These are phyloP conservation scores for Pheosia gnoma DNA, from an alignment of 2,888 invertebrate genomes.

Conservation along the genomic window DNA sequence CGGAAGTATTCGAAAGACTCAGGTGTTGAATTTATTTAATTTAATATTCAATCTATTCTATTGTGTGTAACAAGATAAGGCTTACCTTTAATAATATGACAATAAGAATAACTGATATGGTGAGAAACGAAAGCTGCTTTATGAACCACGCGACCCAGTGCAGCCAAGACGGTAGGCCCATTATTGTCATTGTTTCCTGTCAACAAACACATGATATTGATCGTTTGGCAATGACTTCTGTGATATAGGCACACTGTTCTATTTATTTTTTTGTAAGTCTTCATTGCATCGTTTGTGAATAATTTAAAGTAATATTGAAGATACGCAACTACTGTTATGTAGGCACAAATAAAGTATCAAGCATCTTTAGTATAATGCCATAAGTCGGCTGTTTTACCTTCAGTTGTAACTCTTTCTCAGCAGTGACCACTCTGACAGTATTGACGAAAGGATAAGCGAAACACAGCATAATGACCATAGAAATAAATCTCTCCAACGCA, in stretches of 20 bases:
- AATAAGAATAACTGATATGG: constrained; percentile 86
- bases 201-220: constrained; percentile 35
- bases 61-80: constrained; percentile 8
- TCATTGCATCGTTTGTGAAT: too few species aligned
- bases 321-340: too few species aligned
- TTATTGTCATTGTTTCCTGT: constrained; percentile 96
- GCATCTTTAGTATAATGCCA: too few species aligned
- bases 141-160: constrained; percentile 95
- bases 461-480: constrained; percentile 91
- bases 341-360: too few species aligned
- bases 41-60: neutral
- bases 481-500: constrained; percentile 88
- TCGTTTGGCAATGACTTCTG: constrained; percentile 9
- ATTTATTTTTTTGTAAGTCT: too few species aligned
- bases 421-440: constrained; percentile 89
- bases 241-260: neutral
- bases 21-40: neutral
- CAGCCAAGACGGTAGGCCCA: constrained; percentile 93
- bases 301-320: too few species aligned
- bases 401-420: constrained; percentile 90
- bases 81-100: constrained; percentile 85
- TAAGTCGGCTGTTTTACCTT: constrained; percentile 78
- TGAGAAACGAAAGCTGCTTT: constrained; percentile 88
- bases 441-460: constrained; percentile 93
- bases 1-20: too few species aligned